Conservation (phyloP, 2,888 invertebrate species). For the Acrocyrtus sp. region DNA sequence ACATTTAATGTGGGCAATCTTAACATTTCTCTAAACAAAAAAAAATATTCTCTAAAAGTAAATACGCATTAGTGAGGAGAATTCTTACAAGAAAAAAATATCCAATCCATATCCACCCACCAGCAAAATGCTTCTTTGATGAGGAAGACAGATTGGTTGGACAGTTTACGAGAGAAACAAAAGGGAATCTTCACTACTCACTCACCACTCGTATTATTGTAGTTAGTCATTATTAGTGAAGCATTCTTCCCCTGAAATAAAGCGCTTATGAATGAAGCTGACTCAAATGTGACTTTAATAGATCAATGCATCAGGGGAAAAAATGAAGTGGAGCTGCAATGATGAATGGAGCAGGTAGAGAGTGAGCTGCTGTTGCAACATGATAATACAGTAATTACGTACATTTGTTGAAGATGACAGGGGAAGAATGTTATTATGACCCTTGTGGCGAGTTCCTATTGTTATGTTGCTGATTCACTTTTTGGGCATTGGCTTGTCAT, state of each 20-base stretch:
- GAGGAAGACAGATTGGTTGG: conserved; percentile 40
- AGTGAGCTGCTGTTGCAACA: no score
- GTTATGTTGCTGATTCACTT: conserved; percentile 36
- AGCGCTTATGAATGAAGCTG: no score
- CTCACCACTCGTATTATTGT: no score
- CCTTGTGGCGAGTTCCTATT: no score
- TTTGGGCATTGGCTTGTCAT: conserved; percentile 46
- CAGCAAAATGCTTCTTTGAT: no score
- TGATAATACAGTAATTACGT: neutral
- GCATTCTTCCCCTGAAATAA: no score
- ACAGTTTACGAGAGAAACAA: conserved; percentile 35
- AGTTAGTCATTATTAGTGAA: no score
- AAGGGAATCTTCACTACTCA: no score
- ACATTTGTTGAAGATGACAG: neutral
- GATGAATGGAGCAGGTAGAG: no score
- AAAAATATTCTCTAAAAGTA: conserved; percentile 19
- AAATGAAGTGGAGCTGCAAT: no score
- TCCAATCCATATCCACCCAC: conserved; percentile 43
- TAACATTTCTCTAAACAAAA: neutral
- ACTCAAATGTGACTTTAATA: no score
- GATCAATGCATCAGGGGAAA: no score
- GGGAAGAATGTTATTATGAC: conserved; percentile 12
- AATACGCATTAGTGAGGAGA: conserved; percentile 7
- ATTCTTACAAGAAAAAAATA: neutral
- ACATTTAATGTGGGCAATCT: neutral